Base-by-base conservation (phyloP, 1,140 invertebrate genomes). In the Copidosoma floridanum region DNA sequence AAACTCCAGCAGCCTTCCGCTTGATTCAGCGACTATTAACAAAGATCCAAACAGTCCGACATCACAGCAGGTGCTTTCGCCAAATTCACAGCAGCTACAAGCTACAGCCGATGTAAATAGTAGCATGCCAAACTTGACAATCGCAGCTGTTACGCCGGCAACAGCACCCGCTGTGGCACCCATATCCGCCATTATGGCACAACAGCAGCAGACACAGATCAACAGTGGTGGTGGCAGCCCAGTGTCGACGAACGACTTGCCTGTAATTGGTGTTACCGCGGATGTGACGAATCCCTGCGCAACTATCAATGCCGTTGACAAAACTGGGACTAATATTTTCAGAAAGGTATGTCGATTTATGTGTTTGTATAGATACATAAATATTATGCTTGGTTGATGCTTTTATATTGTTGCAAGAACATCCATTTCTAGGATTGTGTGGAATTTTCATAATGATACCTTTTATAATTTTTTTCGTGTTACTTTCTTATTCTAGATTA, bases 341-440 rank as follows among this genome's bases (percentile, higher is more conserved):
- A 86, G 86, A 71, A 85, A 85, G 78, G 85, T 85, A 75, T 69
- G 68, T 66, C 12, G 29, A 32, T 32, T 32, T 8, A 8, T 32
- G 29, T 32, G 12, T 32, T 32, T 8, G 0, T 32, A 6, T 32
- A 32, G 12, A 8, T 32, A 32, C 0, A 32, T 32, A 32, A 32
- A 32, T 8, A 32, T 32, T 32, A 32, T 32, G 6, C 29, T 12
- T n/a, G 12, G 14, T 11, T 20, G 16, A 21, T 23, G 14, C 3
- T 26, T 53, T 58, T 3, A 14, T 58, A 58, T 56, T 51, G n/a
- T n/a, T n/a, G n/a, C n/a, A n/a, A n/a, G n/a, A n/a, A n/a, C n/a
- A n/a, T n/a, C n/a, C n/a, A n/a, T n/a, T n/a, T n/a, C n/a, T n/a
- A n/a, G n/a, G n/a, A n/a, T n/a, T n/a, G n/a, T n/a, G n/a, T n/a